Base-by-base conservation (phyloP, 2,113 vertebrate genomes). In the Phoenicopterus ruber region DNA sequence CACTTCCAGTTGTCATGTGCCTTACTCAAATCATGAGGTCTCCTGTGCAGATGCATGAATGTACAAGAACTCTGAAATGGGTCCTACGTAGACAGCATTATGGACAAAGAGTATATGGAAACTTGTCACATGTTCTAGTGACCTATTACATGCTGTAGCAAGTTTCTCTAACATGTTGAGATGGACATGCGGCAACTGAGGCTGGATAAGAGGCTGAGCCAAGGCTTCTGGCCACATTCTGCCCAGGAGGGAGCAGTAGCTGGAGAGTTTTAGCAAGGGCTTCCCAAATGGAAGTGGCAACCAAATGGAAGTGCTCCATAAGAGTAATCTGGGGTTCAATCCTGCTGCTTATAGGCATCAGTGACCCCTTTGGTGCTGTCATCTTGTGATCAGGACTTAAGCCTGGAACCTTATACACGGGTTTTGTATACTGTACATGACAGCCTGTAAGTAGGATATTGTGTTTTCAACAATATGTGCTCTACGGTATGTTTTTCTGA, bases 391-490 rank as follows among this genome's bases (percentile, higher is more conserved):
- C 29, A 47, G 38, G 44, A 54, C 32, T 92, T 55, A 67, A 78
- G 5, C 8, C n/a, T 69, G 24, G 0, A 2, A 17, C 26, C 20
- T 65, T 57, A 38, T 22, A 32, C n/a, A 11, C 1, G 16, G 26
- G 14, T 15, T 95, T 63, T 80, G 26, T n/a, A 19, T n/a, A 8
- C n/a, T 63, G 38, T 70, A 17, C 26, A 8, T 49, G 31, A 28
- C 55, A 78, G 72, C n/a, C 44, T 49, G 17, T 24, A 87, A 57
- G 36, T 17, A 73, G 29, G 34, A 31, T 49, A n/a, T 13, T 19
- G 29, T 61, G 36, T 47, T 87, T 93, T 61, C 73, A 71, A 5
- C 46, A n/a, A n/a, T 84, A 16, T 15, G 14, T 57, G 34, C 63
- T 84, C 38, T 40, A 28, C 54, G 29, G 1, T 28, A 26, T 10